A percentile compares a stretch with the other conserved stretches of the same genome.
These are phyloP conservation scores for Sarcophilus harrisii DNA, from an alignment of 2,797 vertebrate genomes.

Conservation along the genomic window DNA sequence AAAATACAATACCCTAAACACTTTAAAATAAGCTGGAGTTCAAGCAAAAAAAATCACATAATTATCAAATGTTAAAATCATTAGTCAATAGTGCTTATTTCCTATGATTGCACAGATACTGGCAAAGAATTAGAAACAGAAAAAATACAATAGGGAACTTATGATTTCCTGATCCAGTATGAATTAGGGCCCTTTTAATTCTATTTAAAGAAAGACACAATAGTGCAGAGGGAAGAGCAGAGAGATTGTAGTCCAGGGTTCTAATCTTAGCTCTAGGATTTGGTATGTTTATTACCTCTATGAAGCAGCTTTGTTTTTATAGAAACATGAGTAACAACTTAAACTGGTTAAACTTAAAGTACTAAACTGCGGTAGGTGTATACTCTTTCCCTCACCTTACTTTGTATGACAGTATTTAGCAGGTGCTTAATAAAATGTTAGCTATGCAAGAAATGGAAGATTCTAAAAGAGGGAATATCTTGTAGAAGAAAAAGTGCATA, in stretches of 20 bases:
- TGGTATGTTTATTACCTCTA: neutral
- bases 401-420: neutral
- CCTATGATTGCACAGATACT: neutral
- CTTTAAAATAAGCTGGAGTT: constrained; percentile 44
- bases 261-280: neutral
- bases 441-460: neutral
- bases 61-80: neutral
- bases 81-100: constrained; percentile 57
- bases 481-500: neutral
- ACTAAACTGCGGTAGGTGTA: neutral
- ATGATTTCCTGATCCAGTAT: neutral
- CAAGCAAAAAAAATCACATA: neutral
- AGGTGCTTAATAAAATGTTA: neutral
- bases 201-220: neutral
- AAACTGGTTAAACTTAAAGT: neutral
- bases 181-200: neutral
- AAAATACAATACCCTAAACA: constrained; percentile 52
- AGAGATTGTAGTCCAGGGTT: neutral
- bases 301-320: neutral
- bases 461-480: neutral
- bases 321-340: neutral
- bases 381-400: neutral
- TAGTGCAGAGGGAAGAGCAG: neutral
- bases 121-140: neutral
- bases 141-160: neutral